These are phyloP conservation scores for Ammodytes marinus DNA, from an alignment of 2,113 vertebrate species.

Conservation along the genomic window DNA sequence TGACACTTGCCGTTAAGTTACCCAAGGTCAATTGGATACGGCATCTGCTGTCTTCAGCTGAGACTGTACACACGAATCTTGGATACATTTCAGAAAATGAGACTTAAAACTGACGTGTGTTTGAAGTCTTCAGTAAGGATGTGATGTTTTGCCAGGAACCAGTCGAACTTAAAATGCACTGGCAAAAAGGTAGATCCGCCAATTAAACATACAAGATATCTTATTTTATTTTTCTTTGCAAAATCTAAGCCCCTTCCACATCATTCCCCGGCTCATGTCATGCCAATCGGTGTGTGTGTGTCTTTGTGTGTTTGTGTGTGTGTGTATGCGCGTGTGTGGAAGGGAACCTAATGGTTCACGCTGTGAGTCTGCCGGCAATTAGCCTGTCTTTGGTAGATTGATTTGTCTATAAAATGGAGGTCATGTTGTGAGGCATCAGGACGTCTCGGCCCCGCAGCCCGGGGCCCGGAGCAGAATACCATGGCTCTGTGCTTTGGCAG, in stretches of 20 bases:
- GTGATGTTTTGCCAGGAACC: conserved; percentile 12
- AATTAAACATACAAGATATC: conserved; percentile 41
- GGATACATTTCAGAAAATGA: conserved; percentile 22
- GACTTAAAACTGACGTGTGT: conserved; percentile 29
- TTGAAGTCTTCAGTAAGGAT: conserved; percentile 33
- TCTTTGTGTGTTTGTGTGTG: too few relatives aligned
- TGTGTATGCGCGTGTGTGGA: conserved; percentile 28
- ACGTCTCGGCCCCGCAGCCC: conserved; percentile 39
- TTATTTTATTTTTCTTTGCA: neutral
- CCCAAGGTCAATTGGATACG: conserved; percentile 15
- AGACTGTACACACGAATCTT: conserved; percentile 9
- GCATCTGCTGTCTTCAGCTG: conserved; percentile 23
- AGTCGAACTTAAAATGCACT: neutral
- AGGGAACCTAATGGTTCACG: conserved; percentile 61
- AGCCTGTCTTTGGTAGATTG: conserved; percentile 65
- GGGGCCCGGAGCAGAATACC: conserved; percentile 24
- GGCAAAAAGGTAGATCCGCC: neutral
- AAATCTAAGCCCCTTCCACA: conserved; percentile 32
- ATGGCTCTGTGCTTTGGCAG: conserved; percentile 57
- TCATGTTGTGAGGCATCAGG: conserved; percentile 61
- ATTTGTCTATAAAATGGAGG: conserved; percentile 74
- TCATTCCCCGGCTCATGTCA: conserved; percentile 36
- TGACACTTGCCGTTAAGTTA: conserved; percentile 7
- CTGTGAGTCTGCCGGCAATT: conserved; percentile 73
- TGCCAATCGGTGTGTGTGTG: conserved; percentile 21